Evolutionary conservation across 2,113 vertebrate species (phyloP).

Genomic region (Otocyon megalotis): DNA sequence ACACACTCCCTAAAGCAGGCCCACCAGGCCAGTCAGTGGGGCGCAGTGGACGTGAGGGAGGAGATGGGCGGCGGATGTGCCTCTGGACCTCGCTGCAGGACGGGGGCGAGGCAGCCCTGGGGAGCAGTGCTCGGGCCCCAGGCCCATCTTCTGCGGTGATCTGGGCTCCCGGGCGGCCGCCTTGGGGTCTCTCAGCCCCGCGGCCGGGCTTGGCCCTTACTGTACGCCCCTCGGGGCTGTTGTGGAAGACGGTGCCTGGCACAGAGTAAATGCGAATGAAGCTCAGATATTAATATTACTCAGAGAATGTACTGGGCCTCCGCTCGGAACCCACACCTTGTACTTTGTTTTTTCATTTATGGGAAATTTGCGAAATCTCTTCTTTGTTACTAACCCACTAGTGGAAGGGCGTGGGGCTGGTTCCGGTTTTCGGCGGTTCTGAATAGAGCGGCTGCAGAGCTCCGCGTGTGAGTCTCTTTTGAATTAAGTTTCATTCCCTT

Average conservation of each 20-base stretch:
- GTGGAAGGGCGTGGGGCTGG: rapidly evolving
- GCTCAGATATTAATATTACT: background rate
- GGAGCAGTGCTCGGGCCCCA: background rate
- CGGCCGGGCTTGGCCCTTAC: rapidly evolving
- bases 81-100: background rate
- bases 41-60: background rate
- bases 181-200: background rate
- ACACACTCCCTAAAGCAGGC: background rate
- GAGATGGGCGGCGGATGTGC: background rate
- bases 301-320: background rate
- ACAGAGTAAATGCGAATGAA: background rate
- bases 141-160: background rate
- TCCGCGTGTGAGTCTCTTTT: background rate
- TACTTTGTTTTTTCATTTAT: background rate
- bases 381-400: background rate
- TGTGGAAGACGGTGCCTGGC: background rate
- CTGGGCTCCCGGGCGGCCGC: background rate
- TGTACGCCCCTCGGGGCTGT: background rate
- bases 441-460: too few species aligned
- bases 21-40: background rate
- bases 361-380: background rate
- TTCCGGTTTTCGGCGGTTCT: rapidly evolving
- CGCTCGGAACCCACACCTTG: background rate
- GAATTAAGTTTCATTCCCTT: background rate
- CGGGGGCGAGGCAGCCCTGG: background rate